Percentiles rank a stretch among this genome's conserved stretches.
Evolutionary conservation across 2,888 invertebrate species (phyloP).

Genomic region (Brachyptera risi): DNA sequence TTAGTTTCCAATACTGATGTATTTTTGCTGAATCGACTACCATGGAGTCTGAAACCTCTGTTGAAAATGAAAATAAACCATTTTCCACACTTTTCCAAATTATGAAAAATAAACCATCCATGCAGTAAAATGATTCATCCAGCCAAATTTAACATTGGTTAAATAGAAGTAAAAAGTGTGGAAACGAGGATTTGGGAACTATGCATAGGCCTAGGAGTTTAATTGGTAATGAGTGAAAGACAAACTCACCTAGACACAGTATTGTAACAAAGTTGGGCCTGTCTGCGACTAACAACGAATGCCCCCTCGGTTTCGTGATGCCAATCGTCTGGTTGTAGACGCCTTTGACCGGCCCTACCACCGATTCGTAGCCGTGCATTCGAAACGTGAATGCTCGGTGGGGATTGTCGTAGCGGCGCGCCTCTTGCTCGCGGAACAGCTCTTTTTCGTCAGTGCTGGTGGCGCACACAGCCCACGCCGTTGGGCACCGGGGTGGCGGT

Average conservation of each 20-base stretch:
- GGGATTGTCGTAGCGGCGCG: conserved; percentile 78
- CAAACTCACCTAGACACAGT: conserved; percentile 61
- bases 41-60: too few relatives aligned
- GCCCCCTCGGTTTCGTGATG: conserved; percentile 67
- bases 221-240: neutral
- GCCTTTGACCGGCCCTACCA: conserved; percentile 78
- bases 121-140: too few relatives aligned
- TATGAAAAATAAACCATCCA: too few relatives aligned
- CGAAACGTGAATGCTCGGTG: conserved; percentile 88
- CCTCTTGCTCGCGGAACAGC: conserved; percentile 67
- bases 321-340: conserved; percentile 59
- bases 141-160: too few relatives aligned
- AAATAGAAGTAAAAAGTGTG: too few relatives aligned
- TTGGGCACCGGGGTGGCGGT: conserved; percentile 60
- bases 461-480: conserved; percentile 77
- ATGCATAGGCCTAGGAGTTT: too few relatives aligned
- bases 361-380: conserved; percentile 80
- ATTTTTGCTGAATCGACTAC: too few relatives aligned
- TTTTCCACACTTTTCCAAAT: too few relatives aligned
- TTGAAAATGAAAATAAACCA: too few relatives aligned
- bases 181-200: too few relatives aligned
- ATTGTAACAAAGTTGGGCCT: conserved; percentile 90
- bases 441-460: conserved; percentile 73
- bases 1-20: too few relatives aligned
- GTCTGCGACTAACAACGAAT: conserved; percentile 73